Percentiles rank a stretch among this genome's conserved stretches.
phyloP scores from a whole-genome alignment of 1,140 invertebrate genomes.

The Metopolophium dirhodum region DNA sequence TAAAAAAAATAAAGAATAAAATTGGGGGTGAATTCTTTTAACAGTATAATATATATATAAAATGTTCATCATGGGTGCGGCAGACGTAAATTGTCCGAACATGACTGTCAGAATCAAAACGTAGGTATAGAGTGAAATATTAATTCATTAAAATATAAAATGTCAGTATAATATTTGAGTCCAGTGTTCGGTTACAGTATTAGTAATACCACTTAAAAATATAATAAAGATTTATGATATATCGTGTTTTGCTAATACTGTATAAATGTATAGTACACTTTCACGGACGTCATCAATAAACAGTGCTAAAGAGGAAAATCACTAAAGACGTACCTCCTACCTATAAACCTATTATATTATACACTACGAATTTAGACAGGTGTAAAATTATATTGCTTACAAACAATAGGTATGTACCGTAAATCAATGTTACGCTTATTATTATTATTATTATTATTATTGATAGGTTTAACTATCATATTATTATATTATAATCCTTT shows the following conservation, averaged over 20 bases:
- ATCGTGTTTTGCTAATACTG: not conserved
- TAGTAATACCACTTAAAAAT: not conserved
- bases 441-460: not conserved
- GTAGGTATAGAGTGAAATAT: not conserved
- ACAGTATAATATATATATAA: not conserved
- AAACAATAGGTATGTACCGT: not conserved
- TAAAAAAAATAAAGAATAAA: slow-evolving; percentile 36
- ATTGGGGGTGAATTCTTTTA: slow-evolving; percentile 40
- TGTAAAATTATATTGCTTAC: not conserved
- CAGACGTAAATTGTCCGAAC: slow-evolving; percentile 46
- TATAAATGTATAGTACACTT: not conserved
- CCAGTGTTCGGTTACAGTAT: not conserved
- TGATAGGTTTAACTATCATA: not conserved
- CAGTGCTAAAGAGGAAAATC: not conserved
- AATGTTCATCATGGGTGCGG: slow-evolving; percentile 35
- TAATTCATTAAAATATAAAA: slow-evolving; percentile 46
- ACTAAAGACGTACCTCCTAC: not conserved
- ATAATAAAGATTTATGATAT: not conserved
- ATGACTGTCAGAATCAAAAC: slow-evolving; percentile 45
- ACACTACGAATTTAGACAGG: not conserved
- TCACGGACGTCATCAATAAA: not conserved
- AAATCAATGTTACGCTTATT: not conserved
- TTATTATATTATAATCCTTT: not conserved
- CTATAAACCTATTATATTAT: not conserved
- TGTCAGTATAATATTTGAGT: not conserved